Base-by-base conservation (phyloP, 2,113 vertebrate species). In the Dendrocopos noguchii region DNA sequence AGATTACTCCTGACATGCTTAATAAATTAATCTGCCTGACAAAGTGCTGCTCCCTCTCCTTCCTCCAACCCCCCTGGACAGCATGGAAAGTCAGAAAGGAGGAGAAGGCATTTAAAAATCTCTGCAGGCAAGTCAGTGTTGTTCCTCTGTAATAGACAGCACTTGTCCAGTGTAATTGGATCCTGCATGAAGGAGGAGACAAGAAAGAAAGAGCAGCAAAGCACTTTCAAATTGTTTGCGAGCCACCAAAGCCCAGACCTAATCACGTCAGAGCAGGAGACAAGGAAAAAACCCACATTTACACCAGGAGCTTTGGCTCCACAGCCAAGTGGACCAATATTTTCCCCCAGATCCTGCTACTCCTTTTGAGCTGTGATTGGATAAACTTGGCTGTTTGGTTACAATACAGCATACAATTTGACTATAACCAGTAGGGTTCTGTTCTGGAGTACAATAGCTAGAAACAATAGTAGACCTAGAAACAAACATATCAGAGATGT, bases 11-110 rank as follows among this genome's bases (percentile, higher is more conserved):
- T 95, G 96, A 95, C 95, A 95, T 0, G 10, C 39, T 84, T 91
- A 95, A 96, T 95, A 74, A 95, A 96, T 96, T 84, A 76, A 93
- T 93, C 93, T 79, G 85, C 71, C 60, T 47, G 74, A 82, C 60
- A 70, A 70, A 82, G 79, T 19, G 67, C 31, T 8, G 59, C 36
- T 94, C 68, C 36, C 73, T 88, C 64, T 46, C 80, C 78, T 27
- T 71, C 63, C 50, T 61, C 73, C 50, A 31, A 1, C 20, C 29
- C 14, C 5, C 4, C 28, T 15, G 12, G 60, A 71, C n/a, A 39
- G 77, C 89, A 55, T 0, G 0, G 44, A 15, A 65, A 33, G 39
- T 16, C 21, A 1, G 60, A 33, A 50, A 59, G 80, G 18, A 44
- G 57, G 31, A 82, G 76, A 82, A 88, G 22, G 44, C 60, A 75